A percentile compares a stretch with the other conserved stretches of the same genome.
Conservation (phyloP, 1,140 invertebrate species). For the Drosophila suzukii region DNA sequence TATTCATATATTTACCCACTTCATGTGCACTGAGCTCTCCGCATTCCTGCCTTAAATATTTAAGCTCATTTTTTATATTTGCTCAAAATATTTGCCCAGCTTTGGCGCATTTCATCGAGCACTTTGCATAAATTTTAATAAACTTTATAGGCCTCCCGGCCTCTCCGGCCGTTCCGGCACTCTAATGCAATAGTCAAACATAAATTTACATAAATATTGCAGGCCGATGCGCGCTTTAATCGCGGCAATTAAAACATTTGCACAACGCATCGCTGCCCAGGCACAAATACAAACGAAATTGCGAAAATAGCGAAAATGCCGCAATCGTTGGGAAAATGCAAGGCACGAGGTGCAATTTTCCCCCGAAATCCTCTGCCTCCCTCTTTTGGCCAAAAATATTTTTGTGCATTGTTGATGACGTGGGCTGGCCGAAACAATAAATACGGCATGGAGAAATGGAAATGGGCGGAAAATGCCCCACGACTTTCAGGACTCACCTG, state of each 20-base stretch:
- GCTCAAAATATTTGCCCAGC: constrained; percentile 28
- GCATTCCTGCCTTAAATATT: constrained; percentile 40
- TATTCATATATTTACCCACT: not conserved
- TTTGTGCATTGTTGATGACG: constrained; percentile 56
- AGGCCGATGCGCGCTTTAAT: constrained; percentile 47
- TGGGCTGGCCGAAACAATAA: constrained; percentile 48
- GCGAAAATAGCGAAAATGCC: constrained; percentile 42
- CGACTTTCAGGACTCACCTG: constrained; percentile 87
- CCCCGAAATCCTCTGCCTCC: not conserved
- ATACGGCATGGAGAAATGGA: constrained; percentile 25
- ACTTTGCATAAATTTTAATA: constrained; percentile 52
- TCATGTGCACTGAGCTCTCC: constrained; percentile 13
- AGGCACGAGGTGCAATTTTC: constrained; percentile 28
- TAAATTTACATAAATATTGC: constrained; percentile 58
- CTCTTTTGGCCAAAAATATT: constrained; percentile 22
- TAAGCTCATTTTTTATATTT: constrained; percentile 41
- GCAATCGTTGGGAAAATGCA: constrained; percentile 39
- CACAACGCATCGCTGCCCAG: constrained; percentile 36
- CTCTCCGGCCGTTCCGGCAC: not conserved
- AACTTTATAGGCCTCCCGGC: constrained; percentile 13
- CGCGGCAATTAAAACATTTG: constrained; percentile 64
- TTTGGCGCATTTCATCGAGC: constrained; percentile 37
- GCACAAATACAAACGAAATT: constrained; percentile 48
- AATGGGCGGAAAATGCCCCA: not conserved
- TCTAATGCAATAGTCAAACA: constrained; percentile 59